Percentiles rank a stretch among this genome's conserved stretches.
phyloP scores from a whole-genome alignment of 1,140 invertebrate genomes.

The Caenorhabditis briggsae region DNA sequence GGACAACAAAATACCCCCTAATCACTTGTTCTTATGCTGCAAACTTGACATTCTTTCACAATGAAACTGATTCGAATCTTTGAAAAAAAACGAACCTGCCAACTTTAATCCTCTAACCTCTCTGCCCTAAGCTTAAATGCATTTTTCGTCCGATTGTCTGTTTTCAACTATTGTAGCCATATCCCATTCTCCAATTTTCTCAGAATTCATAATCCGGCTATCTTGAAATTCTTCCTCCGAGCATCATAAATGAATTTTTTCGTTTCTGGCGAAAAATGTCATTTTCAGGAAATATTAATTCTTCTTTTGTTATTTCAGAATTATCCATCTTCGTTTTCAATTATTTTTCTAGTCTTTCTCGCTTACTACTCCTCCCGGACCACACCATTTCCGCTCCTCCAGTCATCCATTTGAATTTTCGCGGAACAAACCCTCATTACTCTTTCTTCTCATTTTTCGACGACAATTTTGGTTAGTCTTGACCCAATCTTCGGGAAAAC shows the following conservation, averaged over 20 bases:
- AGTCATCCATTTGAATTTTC: background rate
- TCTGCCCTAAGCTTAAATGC: too few species aligned
- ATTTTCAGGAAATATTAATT: background rate
- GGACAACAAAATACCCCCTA: conserved; percentile 3
- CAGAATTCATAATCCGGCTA: too few species aligned
- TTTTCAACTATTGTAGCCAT: too few species aligned
- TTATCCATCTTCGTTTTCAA: too few species aligned
- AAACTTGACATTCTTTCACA: background rate
- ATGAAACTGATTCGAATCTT: too few species aligned
- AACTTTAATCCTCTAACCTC: too few species aligned
- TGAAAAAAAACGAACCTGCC: too few species aligned
- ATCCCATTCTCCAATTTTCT: too few species aligned
- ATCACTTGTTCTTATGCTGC: conserved; percentile 27
- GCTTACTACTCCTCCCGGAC: background rate
- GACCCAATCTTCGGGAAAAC: background rate
- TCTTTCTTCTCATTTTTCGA: background rate
- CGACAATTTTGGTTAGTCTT: background rate
- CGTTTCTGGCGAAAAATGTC: conserved; percentile 13
- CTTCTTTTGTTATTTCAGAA: too few species aligned
- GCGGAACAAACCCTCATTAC: conserved; percentile 6
- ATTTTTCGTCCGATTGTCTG: too few species aligned
- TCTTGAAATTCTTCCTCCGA: background rate
- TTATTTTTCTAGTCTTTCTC: too few species aligned
- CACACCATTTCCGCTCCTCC: background rate
- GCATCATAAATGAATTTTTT: background rate